A percentile compares a stretch with the other conserved stretches of the same genome.
Evolutionary conservation across 2,113 vertebrate genomes (phyloP).

Genomic region (Saguinus midas): DNA sequence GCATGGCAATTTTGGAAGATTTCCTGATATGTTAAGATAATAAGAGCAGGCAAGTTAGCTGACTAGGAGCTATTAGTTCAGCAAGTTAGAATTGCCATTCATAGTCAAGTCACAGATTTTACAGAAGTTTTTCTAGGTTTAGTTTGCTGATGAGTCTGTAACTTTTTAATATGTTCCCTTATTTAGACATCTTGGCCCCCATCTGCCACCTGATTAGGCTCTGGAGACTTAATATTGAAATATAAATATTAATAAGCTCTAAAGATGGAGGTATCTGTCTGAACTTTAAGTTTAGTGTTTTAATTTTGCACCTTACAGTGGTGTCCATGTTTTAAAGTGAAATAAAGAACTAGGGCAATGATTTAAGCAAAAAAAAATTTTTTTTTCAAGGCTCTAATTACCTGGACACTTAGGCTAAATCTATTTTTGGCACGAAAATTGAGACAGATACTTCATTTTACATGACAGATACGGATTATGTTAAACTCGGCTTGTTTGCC

Average conservation of each 20-base stretch:
- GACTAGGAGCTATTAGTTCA: background rate
- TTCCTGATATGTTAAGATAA: background rate
- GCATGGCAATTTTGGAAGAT: background rate
- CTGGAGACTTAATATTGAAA: background rate
- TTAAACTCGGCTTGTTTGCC: background rate
- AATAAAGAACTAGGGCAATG: background rate
- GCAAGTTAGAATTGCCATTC: background rate
- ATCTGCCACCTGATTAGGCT: background rate
- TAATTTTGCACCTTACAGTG: background rate
- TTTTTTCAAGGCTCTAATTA: background rate
- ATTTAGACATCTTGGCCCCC: background rate
- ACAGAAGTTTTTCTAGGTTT: background rate
- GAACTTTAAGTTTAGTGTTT: background rate
- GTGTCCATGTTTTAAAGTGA: background rate
- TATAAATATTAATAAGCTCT: constrained; percentile 34
- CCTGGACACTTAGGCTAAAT: background rate
- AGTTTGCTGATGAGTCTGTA: background rate
- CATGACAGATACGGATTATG: background rate
- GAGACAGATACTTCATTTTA: background rate
- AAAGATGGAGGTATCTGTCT: background rate
- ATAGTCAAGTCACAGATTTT: background rate
- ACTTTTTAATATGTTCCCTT: constrained; percentile 1
- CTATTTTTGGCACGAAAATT: constrained; percentile 19
- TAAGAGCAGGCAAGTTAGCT: background rate
- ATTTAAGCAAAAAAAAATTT: background rate